Base-by-base conservation (phyloP, 2,113 vertebrate genomes). In the Microcebus griseorufus region DNA sequence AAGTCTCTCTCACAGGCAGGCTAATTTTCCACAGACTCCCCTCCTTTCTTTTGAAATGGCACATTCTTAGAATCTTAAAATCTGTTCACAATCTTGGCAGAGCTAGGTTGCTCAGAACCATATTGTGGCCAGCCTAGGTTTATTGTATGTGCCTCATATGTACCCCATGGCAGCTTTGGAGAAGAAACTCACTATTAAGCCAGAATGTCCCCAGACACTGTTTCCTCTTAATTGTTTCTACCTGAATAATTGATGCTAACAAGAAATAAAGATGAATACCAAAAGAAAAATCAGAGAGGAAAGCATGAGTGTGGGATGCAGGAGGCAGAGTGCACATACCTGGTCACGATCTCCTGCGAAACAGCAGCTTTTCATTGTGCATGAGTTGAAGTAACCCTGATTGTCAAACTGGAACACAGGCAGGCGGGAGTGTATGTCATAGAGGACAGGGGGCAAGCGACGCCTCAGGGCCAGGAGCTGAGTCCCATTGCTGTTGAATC, bases 321-420 rank as follows among this genome's bases (percentile, higher is more conserved):
- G 39, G 39, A 55, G 6, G 37, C 62, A 88, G 12, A 97, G 70
- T 25, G 29, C 10, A 97, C 78, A 73, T 80, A 99, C 99, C 99
- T 99, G 99, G 97, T 99, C 99, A 88, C 99, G 99, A 98, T 99
- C 99, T 27, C 99, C 99, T 0, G 99, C 99, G 69, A 99, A 99
- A 95, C 99, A 99, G 99, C 99, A 99, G 98, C 99, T 99, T 97
- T 99, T 99, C 99, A 99, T 99, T 92, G 99, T 99, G 92, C 99
- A 99, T 9, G 99, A 99, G 98, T 99, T 99, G 98, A 99, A 99
- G 98, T 99, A 99, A 9, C 99, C 99, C 96, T 99, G 99, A 99
- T 99, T 99, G 98, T 99, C 99, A 22, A 99, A 99, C 99, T 99
- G 99, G 98, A 99, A 99, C 98, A 99, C 99, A 17, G 99, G 99